A percentile compares a stretch with the other conserved stretches of the same genome.
Evolutionary conservation across 1,140 invertebrate species (phyloP).

Genomic region (Trialeurodes vaporariorum): DNA sequence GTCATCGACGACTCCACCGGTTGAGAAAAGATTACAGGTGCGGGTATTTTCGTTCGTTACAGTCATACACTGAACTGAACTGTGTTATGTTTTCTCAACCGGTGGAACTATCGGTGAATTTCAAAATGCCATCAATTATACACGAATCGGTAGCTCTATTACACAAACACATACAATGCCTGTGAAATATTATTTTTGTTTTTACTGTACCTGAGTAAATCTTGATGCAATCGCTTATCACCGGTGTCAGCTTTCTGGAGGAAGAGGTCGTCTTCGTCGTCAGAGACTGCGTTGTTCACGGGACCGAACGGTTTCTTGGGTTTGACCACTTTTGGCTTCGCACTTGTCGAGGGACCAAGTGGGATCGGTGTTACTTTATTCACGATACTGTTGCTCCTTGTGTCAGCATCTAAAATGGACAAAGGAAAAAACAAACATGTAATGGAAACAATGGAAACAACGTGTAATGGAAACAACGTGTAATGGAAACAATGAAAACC

Average conservation of each 20-base stretch:
- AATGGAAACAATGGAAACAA: no score
- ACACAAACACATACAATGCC: no score
- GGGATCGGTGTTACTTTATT: constrained; percentile 25
- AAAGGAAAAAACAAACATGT: no score
- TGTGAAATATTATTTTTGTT: neutral
- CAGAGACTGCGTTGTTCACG: constrained; percentile 33
- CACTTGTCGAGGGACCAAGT: constrained; percentile 24
- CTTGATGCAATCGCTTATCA: neutral
- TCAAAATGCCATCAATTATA: neutral
- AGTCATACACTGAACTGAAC: neutral
- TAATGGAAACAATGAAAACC: no score
- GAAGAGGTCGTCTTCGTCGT: constrained; percentile 33
- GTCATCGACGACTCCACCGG: no score
- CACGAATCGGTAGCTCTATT: no score
- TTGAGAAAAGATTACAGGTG: no score
- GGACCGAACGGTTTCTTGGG: constrained; percentile 14
- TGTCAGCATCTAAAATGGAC: neutral
- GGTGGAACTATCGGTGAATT: neutral
- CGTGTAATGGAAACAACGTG: no score
- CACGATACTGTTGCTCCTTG: neutral
- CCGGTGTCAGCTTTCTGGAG: neutral
- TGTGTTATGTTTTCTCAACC: neutral
- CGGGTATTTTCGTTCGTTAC: no score
- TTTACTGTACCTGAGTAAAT: neutral
- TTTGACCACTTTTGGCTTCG: constrained; percentile 6